phyloP scores from a whole-genome alignment of 2,797 vertebrate species.

The Gymnoscopelus microlampas region DNA sequence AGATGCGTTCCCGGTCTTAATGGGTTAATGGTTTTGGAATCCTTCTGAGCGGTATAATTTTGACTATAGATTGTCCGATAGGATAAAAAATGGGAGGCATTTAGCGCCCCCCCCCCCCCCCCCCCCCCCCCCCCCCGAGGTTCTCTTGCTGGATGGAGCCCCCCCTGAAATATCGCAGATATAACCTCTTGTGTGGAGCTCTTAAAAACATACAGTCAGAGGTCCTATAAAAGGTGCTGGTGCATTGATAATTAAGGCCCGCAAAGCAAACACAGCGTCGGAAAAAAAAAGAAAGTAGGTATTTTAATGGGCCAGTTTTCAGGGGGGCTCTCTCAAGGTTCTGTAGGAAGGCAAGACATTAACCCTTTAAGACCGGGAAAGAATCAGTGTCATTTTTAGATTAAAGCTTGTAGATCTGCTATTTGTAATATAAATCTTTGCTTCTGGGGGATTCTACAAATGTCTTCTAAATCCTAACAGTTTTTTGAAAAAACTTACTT shows the following conservation, averaged over 20 bases:
- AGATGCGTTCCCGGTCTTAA: no score
- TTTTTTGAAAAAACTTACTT: no score
- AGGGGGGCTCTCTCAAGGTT: conserved; percentile 31
- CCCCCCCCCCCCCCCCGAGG: conserved; percentile 64
- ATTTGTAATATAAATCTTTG: no score
- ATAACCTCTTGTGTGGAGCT: conserved; percentile 66
- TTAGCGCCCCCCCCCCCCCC: conserved; percentile 69
- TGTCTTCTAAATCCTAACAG: no score
- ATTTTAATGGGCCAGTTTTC: conserved; percentile 70
- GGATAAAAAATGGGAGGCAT: conserved; percentile 62
- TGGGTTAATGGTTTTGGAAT: conserved; percentile 41
- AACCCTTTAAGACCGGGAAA: no score
- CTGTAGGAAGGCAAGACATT: conserved; percentile 52
- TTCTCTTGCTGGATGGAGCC: conserved; percentile 63
- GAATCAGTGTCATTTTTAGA: no score
- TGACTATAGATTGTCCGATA: conserved; percentile 60
- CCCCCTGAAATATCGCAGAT: conserved; percentile 71
- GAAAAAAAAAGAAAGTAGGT: conserved; percentile 64
- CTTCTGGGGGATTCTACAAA: no score
- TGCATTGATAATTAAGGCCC: conserved; percentile 78
- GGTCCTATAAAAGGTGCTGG: conserved; percentile 77
- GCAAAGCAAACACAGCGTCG: conserved; percentile 75
- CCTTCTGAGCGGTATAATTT: conserved; percentile 62
- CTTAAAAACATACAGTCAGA: conserved; percentile 64
- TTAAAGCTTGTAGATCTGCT: no score